Percentiles rank a stretch among this genome's conserved stretches.
Evolutionary conservation across 2,797 vertebrate genomes (phyloP).

Genomic region (Esox masquinongy): DNA sequence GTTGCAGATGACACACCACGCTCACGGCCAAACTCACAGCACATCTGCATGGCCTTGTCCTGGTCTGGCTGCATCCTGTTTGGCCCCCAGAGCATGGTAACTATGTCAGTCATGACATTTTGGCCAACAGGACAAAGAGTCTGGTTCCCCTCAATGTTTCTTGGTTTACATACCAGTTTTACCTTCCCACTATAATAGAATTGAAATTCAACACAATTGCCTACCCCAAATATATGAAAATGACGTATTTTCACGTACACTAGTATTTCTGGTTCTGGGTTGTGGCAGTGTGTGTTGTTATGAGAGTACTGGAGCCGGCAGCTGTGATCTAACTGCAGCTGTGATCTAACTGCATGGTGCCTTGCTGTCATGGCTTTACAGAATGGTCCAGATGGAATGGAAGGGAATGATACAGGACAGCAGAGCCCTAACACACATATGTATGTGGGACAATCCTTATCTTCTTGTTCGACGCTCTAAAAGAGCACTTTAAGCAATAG

Average conservation of each 20-base stretch:
- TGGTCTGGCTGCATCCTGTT: not conserved
- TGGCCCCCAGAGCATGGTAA: not conserved
- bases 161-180: constrained; percentile 54
- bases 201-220: not conserved
- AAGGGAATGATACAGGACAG: constrained; percentile 71
- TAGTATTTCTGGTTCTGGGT: constrained; percentile 71
- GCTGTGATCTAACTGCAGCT: constrained; percentile 64
- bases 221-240: constrained; percentile 30
- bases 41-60: constrained; percentile 1
- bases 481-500: constrained; percentile 15
- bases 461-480: constrained; percentile 61
- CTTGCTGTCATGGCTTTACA: constrained; percentile 76
- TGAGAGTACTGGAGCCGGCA: constrained; percentile 68
- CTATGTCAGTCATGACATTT: not conserved
- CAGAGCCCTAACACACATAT: constrained; percentile 65
- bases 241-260: constrained; percentile 72
- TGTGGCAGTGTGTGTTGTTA: constrained; percentile 68
- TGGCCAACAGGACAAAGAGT: not conserved
- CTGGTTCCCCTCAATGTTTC: constrained; percentile 30
- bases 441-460: constrained; percentile 64
- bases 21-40: not conserved
- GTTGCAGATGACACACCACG: not conserved
- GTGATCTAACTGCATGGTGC: constrained; percentile 74
- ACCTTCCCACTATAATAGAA: constrained; percentile 33
- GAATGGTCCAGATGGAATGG: constrained; percentile 66